Evolutionary conservation across 2,797 vertebrate genomes (phyloP), one percentile per base, ranked within the genome.

Genomic region (Diplodus puntazzo): DNA sequence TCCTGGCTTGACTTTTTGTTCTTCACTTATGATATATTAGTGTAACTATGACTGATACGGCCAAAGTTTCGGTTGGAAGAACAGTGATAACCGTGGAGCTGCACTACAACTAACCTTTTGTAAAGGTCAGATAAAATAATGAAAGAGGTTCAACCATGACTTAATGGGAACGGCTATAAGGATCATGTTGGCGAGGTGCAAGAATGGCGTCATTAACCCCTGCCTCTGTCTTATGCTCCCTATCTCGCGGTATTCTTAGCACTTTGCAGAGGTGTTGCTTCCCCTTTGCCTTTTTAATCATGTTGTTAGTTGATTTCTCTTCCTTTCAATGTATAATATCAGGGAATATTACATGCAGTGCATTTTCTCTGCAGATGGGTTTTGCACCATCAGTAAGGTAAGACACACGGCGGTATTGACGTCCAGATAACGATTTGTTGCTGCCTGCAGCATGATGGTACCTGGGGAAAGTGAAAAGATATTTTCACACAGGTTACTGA

Each of bases 71-170:
- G 63, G 73, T 85, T 59, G 84, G 73, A 42, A 54, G 85, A 91
- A 84, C 89, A 87, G 59, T 53, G 85, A 92, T 86, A 90, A 88
- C 88, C 18, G 42, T 42, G 6, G 64, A 62, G 83, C 89, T 79
- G 78, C 63, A 67, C 77, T 84, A 82, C 80, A 86, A 67, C 85
- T 82, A 86, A 93, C 92, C 92, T 94, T 93, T 92, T 60, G 81
- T 82, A 92, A 94, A 94, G 94, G 92, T 94, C 91, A 89, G 71
- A 69, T 81, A 59, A 83, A 90, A 83, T 90, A 88, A 94, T 92
- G 88, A 92, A 93, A 92, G 80, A 77, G 88, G 77, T 89, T 89
- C 88, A 85, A 68, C 74, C 83, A 69, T 73, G 87, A 82, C 87
- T 87, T 91, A 88, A 90, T 90, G 92, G 83, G 79, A 87, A 83